phyloP scores from a whole-genome alignment of 2,797 vertebrate species.

The Apodemus agrarius region DNA sequence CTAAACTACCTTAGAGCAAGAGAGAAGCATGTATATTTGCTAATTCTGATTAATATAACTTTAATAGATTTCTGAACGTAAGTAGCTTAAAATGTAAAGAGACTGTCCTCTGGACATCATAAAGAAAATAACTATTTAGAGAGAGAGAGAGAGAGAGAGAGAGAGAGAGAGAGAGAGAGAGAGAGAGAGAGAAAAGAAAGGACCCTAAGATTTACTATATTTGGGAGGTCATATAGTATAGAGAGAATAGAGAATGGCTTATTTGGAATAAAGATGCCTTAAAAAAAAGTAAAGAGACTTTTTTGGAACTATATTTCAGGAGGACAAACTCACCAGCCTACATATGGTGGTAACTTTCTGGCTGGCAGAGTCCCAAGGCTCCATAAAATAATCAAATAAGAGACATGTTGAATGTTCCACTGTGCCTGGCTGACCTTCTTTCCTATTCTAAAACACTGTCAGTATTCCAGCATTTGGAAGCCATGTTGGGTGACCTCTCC shows the following conservation, averaged over 20 bases:
- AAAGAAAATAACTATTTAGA: too few relatives aligned
- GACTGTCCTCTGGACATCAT: too few relatives aligned
- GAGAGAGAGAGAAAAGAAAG: too few relatives aligned
- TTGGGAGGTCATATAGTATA: too few relatives aligned
- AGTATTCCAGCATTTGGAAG: not conserved
- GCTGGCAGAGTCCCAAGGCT: not conserved
- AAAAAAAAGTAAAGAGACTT: not conserved
- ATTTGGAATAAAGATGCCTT: too few relatives aligned
- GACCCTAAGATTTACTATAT: too few relatives aligned
- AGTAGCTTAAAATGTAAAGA: not conserved
- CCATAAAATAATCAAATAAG: not conserved
- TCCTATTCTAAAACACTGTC: not conserved
- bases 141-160: too few relatives aligned
- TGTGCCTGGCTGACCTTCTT: not conserved
- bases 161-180: too few relatives aligned
- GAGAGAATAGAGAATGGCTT: too few relatives aligned
- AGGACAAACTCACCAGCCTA: not conserved
- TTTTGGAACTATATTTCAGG: not conserved
- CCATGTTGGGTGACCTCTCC: fast-evolving
- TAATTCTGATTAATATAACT: not conserved
- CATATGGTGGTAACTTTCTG: not conserved
- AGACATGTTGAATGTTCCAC: not conserved
- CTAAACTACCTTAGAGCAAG: not conserved
- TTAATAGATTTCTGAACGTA: not conserved
- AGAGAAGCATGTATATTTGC: not conserved